Conservation (phyloP, 2,888 invertebrate species). For the Agrenia bidenticulata region DNA sequence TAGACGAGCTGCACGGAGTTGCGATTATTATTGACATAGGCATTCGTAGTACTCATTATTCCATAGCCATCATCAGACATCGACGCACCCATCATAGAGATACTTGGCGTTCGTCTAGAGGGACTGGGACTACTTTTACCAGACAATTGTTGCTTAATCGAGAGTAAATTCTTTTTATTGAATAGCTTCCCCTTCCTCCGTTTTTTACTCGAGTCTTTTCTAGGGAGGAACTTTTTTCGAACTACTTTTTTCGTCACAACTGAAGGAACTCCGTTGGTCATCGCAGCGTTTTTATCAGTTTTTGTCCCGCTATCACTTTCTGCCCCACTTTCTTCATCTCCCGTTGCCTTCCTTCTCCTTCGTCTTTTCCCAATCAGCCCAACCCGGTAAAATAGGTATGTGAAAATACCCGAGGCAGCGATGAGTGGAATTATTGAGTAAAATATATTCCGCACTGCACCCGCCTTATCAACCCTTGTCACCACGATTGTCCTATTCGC, state of each 20-base stretch:
- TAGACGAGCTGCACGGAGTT: slow-evolving; percentile 34
- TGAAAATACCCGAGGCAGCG: slow-evolving; percentile 51
- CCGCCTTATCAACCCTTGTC: slow-evolving; percentile 48
- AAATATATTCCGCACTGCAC: slow-evolving; percentile 50
- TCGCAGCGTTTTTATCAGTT: slow-evolving; percentile 6
- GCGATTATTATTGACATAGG: slow-evolving; percentile 17
- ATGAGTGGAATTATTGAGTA: slow-evolving; percentile 51
- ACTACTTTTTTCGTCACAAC: slow-evolving; percentile 49
- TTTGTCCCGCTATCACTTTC: slow-evolving; percentile 31
- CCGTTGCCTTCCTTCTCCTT: slow-evolving; percentile 22
- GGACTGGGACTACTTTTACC: slow-evolving; percentile 50
- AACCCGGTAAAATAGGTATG: slow-evolving; percentile 52
- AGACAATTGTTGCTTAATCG: slow-evolving; percentile 43
- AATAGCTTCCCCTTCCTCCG: slow-evolving; percentile 49
- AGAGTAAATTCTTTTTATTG: slow-evolving; percentile 48
- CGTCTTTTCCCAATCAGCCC: slow-evolving; percentile 49
- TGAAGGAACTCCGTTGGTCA: slow-evolving; percentile 44
- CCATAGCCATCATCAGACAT: slow-evolving; percentile 36
- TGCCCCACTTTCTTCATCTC: slow-evolving; percentile 40
- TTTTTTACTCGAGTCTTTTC: slow-evolving; percentile 49
- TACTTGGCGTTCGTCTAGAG: slow-evolving; percentile 44
- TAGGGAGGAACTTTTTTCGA: slow-evolving; percentile 52
- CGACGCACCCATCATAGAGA: slow-evolving; percentile 45
- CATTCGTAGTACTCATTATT: slow-evolving; percentile 17
- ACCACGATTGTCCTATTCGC: slow-evolving; percentile 48